Base-by-base conservation (phyloP, 2,888 invertebrate genomes). In the Allygus modestus region DNA sequence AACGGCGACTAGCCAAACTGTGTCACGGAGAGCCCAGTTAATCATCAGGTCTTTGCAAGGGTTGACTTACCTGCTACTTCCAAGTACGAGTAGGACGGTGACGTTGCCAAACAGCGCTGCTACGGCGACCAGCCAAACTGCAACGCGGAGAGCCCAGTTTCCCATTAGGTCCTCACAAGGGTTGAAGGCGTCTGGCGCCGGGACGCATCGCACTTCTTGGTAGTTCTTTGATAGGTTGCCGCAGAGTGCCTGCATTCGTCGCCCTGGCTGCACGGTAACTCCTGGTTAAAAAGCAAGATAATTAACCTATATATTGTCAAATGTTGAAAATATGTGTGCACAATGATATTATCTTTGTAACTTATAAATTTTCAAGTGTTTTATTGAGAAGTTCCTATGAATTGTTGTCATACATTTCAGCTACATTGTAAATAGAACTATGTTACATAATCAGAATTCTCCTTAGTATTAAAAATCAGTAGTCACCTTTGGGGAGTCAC, bases 91-190 rank as follows among this genome's bases (percentile, higher is more conserved):
- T 46, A 94, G 91, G 0, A 94, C 94, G n/a, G 93, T 92, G 33
- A 93, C 89, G 88, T 94, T 94, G 71, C 86, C 94, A 9, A 94
- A 90, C 15, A 94, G 91, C 0, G 94, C 94, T 7, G 93, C 91
- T 85, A 94, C 92, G 1, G 91, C 91, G 83, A 91, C 91, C 85
- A 91, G 90, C 94, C 94, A 95, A 5, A 94, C 93, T 5, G 93
- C 93, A 87, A 93, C 89, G 86, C 93, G 89, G 31, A 93, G 90
- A 58, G 89, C 90, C 90, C 92, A 91, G 88, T 92, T 92, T 71
- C 93, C 93, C 92, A 94, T 93, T 41, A 94, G 91, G 88, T 94
- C 94, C 88, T 94, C 94, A 89, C 94, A 94, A 0, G 94, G 94
- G 88, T 93, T 94, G 89, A 94, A 92, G 0, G 93, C 92, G 88